These are phyloP conservation scores for Noctua janthina DNA, from an alignment of 2,888 invertebrate species.

Conservation along the genomic window DNA sequence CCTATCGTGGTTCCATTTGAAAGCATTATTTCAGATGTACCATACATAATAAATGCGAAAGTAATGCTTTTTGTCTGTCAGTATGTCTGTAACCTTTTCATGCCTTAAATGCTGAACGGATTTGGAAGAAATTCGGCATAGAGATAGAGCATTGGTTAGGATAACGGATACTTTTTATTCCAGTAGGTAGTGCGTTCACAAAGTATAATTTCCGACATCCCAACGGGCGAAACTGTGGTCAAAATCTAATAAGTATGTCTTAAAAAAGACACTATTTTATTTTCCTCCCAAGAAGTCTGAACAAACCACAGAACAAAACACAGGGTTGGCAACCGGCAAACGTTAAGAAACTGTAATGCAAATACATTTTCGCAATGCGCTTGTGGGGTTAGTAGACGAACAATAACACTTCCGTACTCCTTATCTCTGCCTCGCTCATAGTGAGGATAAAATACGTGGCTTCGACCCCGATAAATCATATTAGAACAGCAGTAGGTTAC, in stretches of 20 bases:
- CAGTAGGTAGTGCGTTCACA: not conserved
- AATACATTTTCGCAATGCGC: conserved; percentile 55
- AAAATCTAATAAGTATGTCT: not conserved
- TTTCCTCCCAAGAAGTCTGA: conserved; percentile 5
- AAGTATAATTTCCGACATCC: not conserved
- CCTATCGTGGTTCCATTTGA: not conserved
- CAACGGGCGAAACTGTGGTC: not conserved
- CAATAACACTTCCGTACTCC: conserved; percentile 56
- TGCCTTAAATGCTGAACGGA: not conserved
- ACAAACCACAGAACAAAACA: conserved; percentile 3
- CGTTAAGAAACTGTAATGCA: conserved; percentile 58
- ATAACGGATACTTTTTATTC: not conserved
- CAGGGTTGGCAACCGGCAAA: conserved; percentile 28
- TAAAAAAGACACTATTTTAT: not conserved
- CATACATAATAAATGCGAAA: not conserved
- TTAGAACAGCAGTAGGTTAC: conserved; percentile 6
- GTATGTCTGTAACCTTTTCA: not conserved
- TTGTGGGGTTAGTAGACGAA: conserved; percentile 40
- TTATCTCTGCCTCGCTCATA: conserved; percentile 46
- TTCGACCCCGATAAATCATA: conserved; percentile 52
- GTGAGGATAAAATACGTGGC: conserved; percentile 46
- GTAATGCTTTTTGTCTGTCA: not conserved
- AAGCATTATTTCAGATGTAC: not conserved
- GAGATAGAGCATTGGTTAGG: not conserved
- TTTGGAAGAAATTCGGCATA: not conserved